Conservation (phyloP, 64 coral and sea anemone species). For the Pocillopora damicornis region DNA sequence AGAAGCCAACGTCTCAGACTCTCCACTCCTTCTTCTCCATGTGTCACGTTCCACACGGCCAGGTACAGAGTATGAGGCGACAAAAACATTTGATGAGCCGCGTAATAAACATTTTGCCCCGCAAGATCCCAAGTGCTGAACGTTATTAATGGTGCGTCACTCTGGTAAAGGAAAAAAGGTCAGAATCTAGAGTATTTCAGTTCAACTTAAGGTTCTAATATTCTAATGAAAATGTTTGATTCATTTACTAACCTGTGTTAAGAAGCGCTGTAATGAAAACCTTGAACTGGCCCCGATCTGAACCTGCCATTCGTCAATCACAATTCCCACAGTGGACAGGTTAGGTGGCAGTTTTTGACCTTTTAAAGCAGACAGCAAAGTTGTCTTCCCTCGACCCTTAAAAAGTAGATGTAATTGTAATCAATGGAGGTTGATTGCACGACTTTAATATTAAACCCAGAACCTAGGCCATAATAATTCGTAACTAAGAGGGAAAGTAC, state of each 20-base stretch:
- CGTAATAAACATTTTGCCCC: conserved; percentile 92
- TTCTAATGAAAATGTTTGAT: too few relatives aligned
- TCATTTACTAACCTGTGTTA: conserved; percentile 4
- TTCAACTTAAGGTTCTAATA: too few relatives aligned
- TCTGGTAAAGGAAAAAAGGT: conserved; percentile 29
- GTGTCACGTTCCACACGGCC: conserved; percentile 95
- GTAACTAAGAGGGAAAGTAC: too few relatives aligned
- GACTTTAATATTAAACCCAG: background rate
- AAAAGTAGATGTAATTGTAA: background rate
- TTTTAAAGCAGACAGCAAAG: conserved; percentile 70
- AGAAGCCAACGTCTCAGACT: conserved; percentile 85
- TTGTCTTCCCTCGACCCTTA: conserved; percentile 93
- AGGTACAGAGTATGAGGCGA: conserved; percentile 94
- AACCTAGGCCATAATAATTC: too few relatives aligned
- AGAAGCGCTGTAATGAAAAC: conserved; percentile 22
- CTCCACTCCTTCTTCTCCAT: conserved; percentile 92
- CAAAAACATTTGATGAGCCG: conserved; percentile 95
- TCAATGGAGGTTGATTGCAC: background rate
- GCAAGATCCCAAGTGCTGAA: conserved; percentile 99
- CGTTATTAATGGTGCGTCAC: conserved; percentile 61
- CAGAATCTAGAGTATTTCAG: background rate
- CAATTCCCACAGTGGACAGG: conserved; percentile 94
- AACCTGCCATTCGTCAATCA: conserved; percentile 86
- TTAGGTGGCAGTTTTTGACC: conserved; percentile 73
- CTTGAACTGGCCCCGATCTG: conserved; percentile 40